Evolutionary conservation across 2,888 invertebrate species (phyloP).

Genomic region (Lymantria dispar): DNA sequence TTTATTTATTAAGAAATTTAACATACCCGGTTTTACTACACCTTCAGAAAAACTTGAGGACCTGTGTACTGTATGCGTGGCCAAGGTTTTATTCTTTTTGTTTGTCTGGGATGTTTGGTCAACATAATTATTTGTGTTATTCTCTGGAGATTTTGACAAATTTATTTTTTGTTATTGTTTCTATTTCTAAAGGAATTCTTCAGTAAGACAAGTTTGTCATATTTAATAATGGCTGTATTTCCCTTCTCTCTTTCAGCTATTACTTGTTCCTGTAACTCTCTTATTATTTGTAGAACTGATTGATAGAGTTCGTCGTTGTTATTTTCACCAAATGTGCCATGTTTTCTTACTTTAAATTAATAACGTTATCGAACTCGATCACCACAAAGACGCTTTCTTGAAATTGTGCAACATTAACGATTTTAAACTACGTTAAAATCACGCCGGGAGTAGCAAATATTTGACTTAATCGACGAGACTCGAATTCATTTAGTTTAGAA

Average conservation of each 20-base stretch:
- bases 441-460: no score
- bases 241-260: conserved; percentile 17
- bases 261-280: conserved; percentile 15
- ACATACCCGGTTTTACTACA: neutral
- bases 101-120: neutral
- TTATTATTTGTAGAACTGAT: conserved; percentile 14
- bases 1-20: conserved; percentile 1
- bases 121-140: neutral
- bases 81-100: conserved; percentile 1
- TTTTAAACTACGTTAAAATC: no score
- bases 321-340: no score
- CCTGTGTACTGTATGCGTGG: conserved; percentile 1
- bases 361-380: no score
- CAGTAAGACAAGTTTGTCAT: conserved; percentile 18
- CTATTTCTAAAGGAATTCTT: conserved; percentile 1
- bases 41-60: neutral
- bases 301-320: conserved; percentile 18
- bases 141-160: conserved; percentile 7
- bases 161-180: conserved; percentile 14
- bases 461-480: no score
- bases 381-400: no score
- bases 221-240: conserved; percentile 18
- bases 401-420: no score
- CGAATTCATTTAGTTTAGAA: no score
- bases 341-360: no score